phyloP scores from a whole-genome alignment of 2,113 vertebrate genomes.

The Nothoprocta pentlandii region DNA sequence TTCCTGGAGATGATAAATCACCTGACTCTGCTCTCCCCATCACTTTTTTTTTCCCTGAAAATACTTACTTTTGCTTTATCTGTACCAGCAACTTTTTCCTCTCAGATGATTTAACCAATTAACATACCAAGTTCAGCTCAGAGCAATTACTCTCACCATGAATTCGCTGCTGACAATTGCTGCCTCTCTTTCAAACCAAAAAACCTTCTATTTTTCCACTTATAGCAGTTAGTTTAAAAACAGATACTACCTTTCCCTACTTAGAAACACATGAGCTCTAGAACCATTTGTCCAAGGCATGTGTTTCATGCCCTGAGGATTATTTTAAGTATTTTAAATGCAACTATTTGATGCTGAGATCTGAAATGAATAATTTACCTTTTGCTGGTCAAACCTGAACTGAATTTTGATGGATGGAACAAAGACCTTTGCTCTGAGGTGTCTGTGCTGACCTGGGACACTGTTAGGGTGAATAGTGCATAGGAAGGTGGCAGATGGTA shows the following conservation, averaged over 20 bases:
- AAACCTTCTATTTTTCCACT: not conserved
- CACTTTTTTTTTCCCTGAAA: not conserved
- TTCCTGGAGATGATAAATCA: not conserved
- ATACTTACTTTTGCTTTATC: not conserved
- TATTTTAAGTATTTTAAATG: not conserved
- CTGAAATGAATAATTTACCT: constrained; percentile 36
- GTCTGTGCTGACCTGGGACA: rapidly evolving
- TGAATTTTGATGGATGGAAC: not conserved
- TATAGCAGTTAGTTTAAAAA: not conserved
- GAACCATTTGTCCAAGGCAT: not conserved
- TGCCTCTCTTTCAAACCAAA: not conserved
- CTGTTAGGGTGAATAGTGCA: not conserved
- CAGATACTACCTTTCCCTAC: not conserved
- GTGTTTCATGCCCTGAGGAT: not conserved
- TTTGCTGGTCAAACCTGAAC: not conserved
- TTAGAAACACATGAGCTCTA: not conserved
- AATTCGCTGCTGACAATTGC: not conserved
- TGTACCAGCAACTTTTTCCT: not conserved
- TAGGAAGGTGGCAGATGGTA: not conserved
- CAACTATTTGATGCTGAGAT: not conserved
- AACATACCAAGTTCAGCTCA: not conserved
- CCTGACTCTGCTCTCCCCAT: not conserved
- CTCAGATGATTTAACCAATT: not conserved
- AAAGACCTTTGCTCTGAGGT: not conserved
- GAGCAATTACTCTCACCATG: not conserved